phyloP scores from a whole-genome alignment of 2,797 vertebrate genomes.

The Ceyx erithaca region DNA sequence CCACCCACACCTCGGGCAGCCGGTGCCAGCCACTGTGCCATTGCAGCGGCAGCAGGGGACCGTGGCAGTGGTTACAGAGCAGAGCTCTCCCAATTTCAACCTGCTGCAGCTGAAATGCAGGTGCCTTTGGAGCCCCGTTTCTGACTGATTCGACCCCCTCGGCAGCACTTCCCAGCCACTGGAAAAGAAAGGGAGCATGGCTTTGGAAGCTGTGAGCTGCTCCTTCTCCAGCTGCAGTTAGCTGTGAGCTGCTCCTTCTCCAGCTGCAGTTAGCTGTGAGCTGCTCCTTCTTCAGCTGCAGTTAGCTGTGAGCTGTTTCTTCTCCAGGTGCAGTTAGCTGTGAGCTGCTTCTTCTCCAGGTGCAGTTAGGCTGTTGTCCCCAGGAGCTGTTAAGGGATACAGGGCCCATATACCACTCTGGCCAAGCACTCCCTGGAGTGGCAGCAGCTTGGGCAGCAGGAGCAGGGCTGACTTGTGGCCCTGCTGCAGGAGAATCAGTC shows the following conservation, averaged over 20 bases:
- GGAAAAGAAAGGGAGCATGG: not conserved
- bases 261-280: not conserved
- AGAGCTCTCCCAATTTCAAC: not conserved
- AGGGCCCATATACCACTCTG: constrained; percentile 44
- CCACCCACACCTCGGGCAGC: not conserved
- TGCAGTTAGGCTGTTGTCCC: constrained; percentile 64
- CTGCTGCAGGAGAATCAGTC: not conserved
- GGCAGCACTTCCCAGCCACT: not conserved
- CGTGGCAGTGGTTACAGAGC: not conserved
- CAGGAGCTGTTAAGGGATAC: constrained; percentile 52
- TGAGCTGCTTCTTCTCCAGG: constrained; percentile 35
- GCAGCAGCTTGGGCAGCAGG: constrained; percentile 8
- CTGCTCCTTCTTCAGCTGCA: constrained; percentile 42
- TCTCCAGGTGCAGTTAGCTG: constrained; percentile 53
- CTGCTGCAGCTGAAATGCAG: not conserved
- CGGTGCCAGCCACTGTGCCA: not conserved
- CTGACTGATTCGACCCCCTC: constrained; percentile 20
- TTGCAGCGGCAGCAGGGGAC: not conserved
- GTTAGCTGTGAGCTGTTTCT: constrained; percentile 52
- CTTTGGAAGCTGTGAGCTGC: constrained; percentile 6
- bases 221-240: constrained; percentile 50
- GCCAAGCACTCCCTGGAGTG: constrained; percentile 63
- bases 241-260: not conserved
- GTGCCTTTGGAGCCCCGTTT: not conserved
- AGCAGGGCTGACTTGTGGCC: not conserved